Percentiles rank a stretch among this genome's conserved stretches.
Evolutionary conservation across 2,888 invertebrate species (phyloP).

Genomic region (Chloromyia formosa): DNA sequence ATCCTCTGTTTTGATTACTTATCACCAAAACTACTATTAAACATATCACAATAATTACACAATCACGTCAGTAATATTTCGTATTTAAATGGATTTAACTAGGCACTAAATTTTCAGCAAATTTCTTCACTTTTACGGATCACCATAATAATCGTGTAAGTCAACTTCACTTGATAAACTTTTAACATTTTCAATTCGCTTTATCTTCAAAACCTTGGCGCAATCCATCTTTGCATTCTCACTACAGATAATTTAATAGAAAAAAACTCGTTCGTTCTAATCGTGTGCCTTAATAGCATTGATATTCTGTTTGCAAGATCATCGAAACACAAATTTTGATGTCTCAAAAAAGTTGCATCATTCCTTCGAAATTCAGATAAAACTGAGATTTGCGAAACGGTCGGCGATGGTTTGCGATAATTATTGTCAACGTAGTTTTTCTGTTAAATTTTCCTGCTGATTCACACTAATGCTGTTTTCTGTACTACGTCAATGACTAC

Average conservation of each 20-base stretch:
- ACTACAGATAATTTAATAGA: neutral
- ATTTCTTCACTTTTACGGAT: conserved; percentile 10
- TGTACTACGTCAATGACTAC: conserved; percentile 20
- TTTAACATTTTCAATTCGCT: conserved; percentile 13
- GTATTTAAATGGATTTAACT: neutral
- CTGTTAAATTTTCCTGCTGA: neutral
- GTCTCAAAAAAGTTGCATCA: neutral
- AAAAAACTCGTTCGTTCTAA: conserved; percentile 10
- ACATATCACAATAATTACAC: conserved; percentile 6
- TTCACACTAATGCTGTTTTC: conserved; percentile 24
- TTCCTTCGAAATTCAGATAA: conserved; percentile 7
- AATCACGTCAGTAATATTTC: neutral
- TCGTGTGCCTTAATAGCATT: conserved; percentile 1
- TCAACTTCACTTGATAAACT: conserved; percentile 18
- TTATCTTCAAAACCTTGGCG: conserved; percentile 4
- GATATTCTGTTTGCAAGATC: conserved; percentile 4
- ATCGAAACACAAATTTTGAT: neutral
- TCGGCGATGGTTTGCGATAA: too few relatives aligned
- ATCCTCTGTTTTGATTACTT: neutral
- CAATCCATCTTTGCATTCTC: conserved; percentile 1
- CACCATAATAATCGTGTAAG: neutral
- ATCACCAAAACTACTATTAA: conserved; percentile 8
- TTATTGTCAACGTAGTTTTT: too few relatives aligned
- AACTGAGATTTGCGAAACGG: neutral
- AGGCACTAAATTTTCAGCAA: neutral